A percentile compares a stretch with the other conserved stretches of the same genome.
phyloP scores from a whole-genome alignment of 2,888 invertebrate genomes.

The Listrodromus nycthemerus region DNA sequence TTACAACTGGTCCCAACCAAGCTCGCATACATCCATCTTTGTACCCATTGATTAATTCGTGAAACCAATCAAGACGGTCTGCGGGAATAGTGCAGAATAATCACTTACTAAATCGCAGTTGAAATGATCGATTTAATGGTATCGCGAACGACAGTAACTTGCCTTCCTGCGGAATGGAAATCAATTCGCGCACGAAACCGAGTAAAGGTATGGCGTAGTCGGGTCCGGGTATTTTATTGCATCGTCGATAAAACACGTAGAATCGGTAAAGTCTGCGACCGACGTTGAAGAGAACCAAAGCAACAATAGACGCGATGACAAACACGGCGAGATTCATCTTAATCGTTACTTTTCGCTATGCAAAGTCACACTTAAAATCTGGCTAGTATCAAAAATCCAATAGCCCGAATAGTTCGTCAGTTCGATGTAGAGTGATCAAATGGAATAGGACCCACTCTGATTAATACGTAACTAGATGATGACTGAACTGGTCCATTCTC shows the following conservation, averaged over 20 bases:
- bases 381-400: no score
- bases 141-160: not conserved
- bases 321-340: constrained; percentile 16
- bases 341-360: not conserved
- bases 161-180: not conserved
- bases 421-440: no score
- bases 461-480: no score
- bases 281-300: constrained; percentile 18
- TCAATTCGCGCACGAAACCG: not conserved
- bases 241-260: not conserved
- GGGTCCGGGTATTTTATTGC: constrained; percentile 1
- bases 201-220: not conserved
- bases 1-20: constrained; percentile 69
- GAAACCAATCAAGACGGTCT: no score
- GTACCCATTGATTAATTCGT: no score
- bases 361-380: no score
- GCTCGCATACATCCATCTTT: not conserved
- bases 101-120: no score
- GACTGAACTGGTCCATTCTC: no score
- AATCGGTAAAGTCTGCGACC: constrained; percentile 48
- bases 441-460: no score
- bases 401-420: no score
- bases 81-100: no score
- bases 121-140: no score
- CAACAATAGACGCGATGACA: constrained; percentile 16